These are phyloP conservation scores for Rhinogobio ventralis DNA, from an alignment of 2,797 vertebrate genomes.

Conservation along the genomic window DNA sequence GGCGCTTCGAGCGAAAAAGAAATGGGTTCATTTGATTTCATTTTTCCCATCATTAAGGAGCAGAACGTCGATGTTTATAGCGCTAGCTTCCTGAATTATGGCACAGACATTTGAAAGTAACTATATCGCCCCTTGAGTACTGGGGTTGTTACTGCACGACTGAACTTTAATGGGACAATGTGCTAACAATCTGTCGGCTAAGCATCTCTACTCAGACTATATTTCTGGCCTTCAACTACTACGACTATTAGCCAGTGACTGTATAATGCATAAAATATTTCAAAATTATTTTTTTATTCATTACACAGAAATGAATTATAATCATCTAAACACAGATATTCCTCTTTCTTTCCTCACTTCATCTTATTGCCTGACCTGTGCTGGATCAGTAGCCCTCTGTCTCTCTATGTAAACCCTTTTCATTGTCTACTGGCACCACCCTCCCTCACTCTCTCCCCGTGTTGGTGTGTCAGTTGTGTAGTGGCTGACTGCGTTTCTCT, in stretches of 20 bases:
- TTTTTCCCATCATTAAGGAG: background rate
- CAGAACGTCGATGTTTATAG: background rate
- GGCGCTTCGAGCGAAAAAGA: background rate
- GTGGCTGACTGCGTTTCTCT: conserved; percentile 41
- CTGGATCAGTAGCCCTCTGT: too few species aligned
- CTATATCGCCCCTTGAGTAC: background rate
- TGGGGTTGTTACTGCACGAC: background rate
- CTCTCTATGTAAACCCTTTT: background rate
- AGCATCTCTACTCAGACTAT: background rate
- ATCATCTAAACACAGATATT: conserved; percentile 38
- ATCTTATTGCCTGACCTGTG: too few species aligned
- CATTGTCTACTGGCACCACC: background rate
- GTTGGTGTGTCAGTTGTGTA: conserved; percentile 18
- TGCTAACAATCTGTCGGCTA: background rate
- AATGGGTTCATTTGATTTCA: background rate
- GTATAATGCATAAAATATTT: background rate
- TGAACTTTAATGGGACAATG: background rate
- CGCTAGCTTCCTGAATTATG: background rate
- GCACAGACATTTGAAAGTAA: background rate
- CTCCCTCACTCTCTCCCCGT: conserved; percentile 3
- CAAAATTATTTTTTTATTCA: background rate
- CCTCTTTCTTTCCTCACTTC: too few species aligned
- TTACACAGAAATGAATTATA: background rate
- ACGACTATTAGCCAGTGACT: background rate
- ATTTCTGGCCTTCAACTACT: background rate